phyloP scores from a whole-genome alignment of 92 coral and sea anemone genomes.

The Blastomussa wellsi region DNA sequence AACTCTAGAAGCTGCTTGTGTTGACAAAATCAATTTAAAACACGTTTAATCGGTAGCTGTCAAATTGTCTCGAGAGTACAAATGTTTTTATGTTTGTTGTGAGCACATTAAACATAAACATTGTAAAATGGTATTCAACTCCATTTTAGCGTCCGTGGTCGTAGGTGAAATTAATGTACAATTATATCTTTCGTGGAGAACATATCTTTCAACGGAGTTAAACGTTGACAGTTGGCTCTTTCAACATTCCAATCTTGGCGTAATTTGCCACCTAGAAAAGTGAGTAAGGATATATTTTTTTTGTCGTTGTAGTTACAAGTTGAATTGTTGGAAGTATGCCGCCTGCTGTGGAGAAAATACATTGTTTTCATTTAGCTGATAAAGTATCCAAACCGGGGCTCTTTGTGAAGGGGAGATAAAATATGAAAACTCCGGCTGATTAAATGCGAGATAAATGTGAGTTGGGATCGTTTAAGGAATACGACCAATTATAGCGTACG shows the following conservation, averaged over 20 bases:
- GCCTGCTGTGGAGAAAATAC: not conserved
- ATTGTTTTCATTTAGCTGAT: not conserved
- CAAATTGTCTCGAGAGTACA: not conserved
- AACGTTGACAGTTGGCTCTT: not conserved
- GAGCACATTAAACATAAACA: not conserved
- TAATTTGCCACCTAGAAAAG: not conserved
- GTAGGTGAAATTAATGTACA: not conserved
- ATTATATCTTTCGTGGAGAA: not conserved
- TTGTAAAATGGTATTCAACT: not conserved
- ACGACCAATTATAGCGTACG: conserved; percentile 16
- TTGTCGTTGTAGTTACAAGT: not conserved
- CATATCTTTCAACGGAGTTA: not conserved
- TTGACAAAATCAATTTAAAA: not conserved
- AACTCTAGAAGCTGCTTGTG: not conserved
- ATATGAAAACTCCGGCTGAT: conserved; percentile 4
- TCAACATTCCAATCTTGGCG: not conserved
- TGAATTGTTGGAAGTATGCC: not conserved
- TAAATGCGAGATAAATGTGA: not conserved
- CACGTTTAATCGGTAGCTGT: conserved; percentile 12
- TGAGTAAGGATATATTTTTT: not conserved
- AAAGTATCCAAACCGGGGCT: not conserved
- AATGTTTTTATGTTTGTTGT: not conserved
- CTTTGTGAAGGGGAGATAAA: conserved; percentile 6
- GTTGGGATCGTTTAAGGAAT: conserved; percentile 6
- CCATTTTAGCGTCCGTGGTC: not conserved